Conservation (phyloP, 1,140 invertebrate species). For the Pentalonia nigronervosa region DNA sequence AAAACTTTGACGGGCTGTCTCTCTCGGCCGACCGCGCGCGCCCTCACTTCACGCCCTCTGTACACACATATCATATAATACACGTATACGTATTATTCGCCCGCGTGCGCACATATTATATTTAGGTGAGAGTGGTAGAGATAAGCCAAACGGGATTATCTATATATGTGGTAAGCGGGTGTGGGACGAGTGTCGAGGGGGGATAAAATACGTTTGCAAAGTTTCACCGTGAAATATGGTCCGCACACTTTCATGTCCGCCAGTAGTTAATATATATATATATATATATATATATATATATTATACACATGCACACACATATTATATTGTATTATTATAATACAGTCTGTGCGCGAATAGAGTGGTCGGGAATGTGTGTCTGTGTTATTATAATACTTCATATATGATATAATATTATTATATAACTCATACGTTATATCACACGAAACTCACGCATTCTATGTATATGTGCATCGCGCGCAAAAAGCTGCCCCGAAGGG, state of each 20-base stretch:
- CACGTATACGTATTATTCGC: neutral
- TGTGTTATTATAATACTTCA: conserved; percentile 30
- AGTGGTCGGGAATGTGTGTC: neutral
- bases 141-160: conserved; percentile 36
- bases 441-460: neutral
- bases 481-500: neutral
- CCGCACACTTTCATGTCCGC: neutral
- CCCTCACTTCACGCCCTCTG: neutral
- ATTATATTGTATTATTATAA: neutral
- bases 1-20: conserved; percentile 1
- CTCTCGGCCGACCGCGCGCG: neutral
- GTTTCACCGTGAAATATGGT: conserved; percentile 37
- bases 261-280: neutral
- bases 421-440: neutral
- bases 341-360: neutral
- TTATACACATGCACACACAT: neutral
- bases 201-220: conserved; percentile 13
- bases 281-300: conserved; percentile 14
- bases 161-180: neutral
- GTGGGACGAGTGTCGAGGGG: neutral
- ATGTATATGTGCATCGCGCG: neutral
- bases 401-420: neutral
- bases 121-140: neutral
- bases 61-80: neutral
- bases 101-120: neutral